These are phyloP conservation scores for Bursaphelenchus okinawaensis DNA, from an alignment of 2,888 invertebrate genomes.

Conservation along the genomic window DNA sequence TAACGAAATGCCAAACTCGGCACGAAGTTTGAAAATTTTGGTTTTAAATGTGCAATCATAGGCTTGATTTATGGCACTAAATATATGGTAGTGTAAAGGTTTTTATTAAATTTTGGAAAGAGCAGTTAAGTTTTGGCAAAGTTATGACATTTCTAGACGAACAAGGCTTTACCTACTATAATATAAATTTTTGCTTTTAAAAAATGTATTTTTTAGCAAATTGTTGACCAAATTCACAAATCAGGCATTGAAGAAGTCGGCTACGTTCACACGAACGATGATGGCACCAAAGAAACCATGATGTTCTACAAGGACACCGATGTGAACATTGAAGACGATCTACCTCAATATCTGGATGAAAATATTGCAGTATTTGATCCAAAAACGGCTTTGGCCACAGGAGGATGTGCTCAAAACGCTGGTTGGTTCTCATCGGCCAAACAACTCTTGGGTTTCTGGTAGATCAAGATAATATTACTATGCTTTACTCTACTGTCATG, in stretches of 20 bases:
- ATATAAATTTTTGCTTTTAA: background rate
- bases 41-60: too few relatives aligned
- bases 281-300: constrained; percentile 5
- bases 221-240: background rate
- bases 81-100: background rate
- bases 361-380: constrained; percentile 18
- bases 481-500: too few relatives aligned
- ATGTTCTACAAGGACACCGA: constrained; percentile 11
- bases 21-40: too few relatives aligned
- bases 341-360: constrained; percentile 17
- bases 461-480: too few relatives aligned
- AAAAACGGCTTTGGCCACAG: constrained; percentile 9
- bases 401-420: background rate
- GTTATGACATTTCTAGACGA: background rate
- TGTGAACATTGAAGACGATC: background rate
- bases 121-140: background rate
- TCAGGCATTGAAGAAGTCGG: constrained; percentile 8
- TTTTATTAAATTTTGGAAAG: background rate
- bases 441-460: constrained; percentile 1
- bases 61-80: too few relatives aligned
- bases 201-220: background rate
- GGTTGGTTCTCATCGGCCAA: constrained; percentile 7
- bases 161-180: background rate
- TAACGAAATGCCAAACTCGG: too few relatives aligned
- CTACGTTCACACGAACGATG: constrained; percentile 2